Percentiles rank a stretch among this genome's conserved stretches.
phyloP scores from a whole-genome alignment of 2,797 vertebrate species.

The Aldrovandia affinis region DNA sequence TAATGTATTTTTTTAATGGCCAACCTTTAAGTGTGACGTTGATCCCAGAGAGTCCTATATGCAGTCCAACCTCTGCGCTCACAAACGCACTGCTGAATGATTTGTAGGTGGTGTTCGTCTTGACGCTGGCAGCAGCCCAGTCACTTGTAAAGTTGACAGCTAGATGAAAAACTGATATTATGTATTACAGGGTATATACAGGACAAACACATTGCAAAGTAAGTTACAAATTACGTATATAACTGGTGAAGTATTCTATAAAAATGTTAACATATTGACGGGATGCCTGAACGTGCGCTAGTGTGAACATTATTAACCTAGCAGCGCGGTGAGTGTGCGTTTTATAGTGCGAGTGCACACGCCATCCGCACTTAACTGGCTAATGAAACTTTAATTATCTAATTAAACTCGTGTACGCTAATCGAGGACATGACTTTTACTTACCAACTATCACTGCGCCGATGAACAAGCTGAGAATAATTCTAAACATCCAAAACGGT shows the following conservation, averaged over 20 bases:
- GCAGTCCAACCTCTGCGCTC: conserved; percentile 79
- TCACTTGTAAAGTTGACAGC: conserved; percentile 88
- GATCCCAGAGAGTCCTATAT: conserved; percentile 83
- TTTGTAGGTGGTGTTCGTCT: conserved; percentile 85
- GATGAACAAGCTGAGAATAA: conserved; percentile 84
- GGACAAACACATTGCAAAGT: no score
- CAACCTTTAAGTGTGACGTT: conserved; percentile 89
- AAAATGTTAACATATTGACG: no score
- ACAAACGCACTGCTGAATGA: conserved; percentile 84
- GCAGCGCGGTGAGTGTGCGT: no score
- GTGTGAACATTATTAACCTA: no score
- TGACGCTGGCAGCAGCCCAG: conserved; percentile 84
- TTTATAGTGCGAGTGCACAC: no score
- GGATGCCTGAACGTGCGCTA: no score
- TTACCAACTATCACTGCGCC: conserved; percentile 88
- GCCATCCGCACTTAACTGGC: background rate
- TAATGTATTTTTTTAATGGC: no score
- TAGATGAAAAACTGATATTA: conserved; percentile 51
- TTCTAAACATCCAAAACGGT: conserved; percentile 86
- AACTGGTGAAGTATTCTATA: no score
- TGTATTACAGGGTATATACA: no score
- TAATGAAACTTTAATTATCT: background rate
- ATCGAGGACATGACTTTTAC: conserved; percentile 57
- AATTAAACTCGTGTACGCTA: background rate
- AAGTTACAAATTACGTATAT: no score